Percentiles rank a stretch among this genome's conserved stretches.
Evolutionary conservation across 1,140 invertebrate genomes (phyloP).

Genomic region (Zaprionus taronus): DNA sequence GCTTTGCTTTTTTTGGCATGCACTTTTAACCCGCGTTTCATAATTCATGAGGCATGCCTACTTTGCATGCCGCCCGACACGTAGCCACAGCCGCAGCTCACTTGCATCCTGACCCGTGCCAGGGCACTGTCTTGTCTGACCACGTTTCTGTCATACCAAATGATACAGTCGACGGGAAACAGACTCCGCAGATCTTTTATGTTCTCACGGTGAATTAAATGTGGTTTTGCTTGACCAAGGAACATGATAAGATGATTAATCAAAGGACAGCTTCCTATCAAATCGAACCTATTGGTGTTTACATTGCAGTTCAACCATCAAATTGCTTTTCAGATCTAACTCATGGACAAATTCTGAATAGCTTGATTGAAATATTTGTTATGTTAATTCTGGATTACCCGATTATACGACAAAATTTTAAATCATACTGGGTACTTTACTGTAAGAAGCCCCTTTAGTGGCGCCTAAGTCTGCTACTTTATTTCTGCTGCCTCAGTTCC

Average conservation of each 20-base stretch:
- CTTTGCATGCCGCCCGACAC: slow-evolving; percentile 68
- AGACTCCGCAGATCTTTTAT: slow-evolving; percentile 14
- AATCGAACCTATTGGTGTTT: neutral
- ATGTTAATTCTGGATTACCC: neutral
- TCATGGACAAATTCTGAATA: neutral
- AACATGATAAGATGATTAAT: neutral
- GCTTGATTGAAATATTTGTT: neutral
- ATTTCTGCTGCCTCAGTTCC: neutral
- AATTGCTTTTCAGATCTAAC: neutral
- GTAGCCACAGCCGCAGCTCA: slow-evolving; percentile 46
- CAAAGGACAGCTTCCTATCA: neutral
- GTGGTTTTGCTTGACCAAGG: slow-evolving; percentile 13
- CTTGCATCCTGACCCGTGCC: slow-evolving; percentile 38
- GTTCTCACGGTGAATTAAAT: slow-evolving; percentile 62
- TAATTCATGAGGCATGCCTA: slow-evolving; percentile 65
- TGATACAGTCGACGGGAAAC: slow-evolving; percentile 59
- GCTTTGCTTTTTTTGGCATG: slow-evolving; percentile 25
- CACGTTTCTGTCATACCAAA: slow-evolving; percentile 74
- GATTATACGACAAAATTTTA: neutral
- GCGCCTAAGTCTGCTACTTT: neutral
- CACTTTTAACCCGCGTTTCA: slow-evolving; percentile 48
- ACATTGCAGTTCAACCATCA: neutral
- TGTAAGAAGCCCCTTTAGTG: neutral
- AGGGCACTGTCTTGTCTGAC: slow-evolving; percentile 72
- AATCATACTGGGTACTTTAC: neutral